Percentiles rank a stretch among this genome's conserved stretches.
phyloP scores from a whole-genome alignment of 2,888 invertebrate genomes.

The Nomada fucata region DNA sequence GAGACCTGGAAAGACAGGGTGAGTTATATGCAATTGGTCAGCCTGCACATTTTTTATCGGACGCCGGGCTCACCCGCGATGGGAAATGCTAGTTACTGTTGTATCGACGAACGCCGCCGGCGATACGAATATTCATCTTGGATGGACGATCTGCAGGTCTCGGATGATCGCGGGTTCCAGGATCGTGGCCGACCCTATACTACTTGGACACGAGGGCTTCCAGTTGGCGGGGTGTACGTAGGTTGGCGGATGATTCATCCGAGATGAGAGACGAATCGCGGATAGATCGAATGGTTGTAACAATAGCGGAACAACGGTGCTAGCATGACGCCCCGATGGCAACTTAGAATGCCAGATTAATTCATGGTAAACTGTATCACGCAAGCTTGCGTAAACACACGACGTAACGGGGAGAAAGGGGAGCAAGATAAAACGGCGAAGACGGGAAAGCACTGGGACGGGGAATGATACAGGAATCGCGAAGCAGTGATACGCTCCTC shows the following conservation, averaged over 20 bases:
- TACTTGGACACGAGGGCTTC: background rate
- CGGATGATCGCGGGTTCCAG: constrained; percentile 16
- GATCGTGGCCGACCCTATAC: background rate
- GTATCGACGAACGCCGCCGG: constrained; percentile 69
- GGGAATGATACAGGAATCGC: too few species aligned
- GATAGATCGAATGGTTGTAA: background rate
- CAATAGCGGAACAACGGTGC: background rate
- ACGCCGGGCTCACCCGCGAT: constrained; percentile 68
- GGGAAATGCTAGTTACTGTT: constrained; percentile 74
- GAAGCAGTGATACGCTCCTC: too few species aligned
- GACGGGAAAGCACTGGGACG: too few species aligned
- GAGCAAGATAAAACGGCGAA: too few species aligned
- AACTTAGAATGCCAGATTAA: too few species aligned
- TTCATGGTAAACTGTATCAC: too few species aligned
- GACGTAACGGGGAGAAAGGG: too few species aligned
- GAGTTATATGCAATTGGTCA: constrained; percentile 82
- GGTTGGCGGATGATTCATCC: too few species aligned
- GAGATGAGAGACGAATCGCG: too few species aligned
- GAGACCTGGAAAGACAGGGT: constrained; percentile 75
- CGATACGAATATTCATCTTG: constrained; percentile 64
- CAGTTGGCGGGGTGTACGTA: too few species aligned
- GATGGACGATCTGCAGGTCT: constrained; percentile 12
- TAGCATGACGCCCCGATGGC: too few species aligned
- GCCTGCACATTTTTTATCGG: constrained; percentile 79
- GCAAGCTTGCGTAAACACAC: too few species aligned